Base-by-base conservation (phyloP, 2,888 invertebrate genomes). In the Amphipoea lucens region DNA sequence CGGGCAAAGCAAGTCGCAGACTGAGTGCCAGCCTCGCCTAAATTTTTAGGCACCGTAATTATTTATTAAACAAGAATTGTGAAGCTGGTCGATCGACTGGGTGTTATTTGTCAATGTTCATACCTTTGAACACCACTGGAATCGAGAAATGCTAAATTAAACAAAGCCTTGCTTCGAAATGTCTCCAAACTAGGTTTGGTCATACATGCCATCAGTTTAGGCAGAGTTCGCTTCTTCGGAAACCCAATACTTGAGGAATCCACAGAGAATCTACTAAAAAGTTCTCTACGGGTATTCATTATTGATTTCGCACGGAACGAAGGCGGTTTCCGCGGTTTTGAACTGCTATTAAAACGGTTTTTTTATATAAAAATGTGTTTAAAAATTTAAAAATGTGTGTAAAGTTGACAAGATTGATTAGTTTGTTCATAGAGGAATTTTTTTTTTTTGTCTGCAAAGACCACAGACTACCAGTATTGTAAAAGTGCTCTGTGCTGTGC, bases 181-280 rank as follows among this genome's bases (percentile, higher is more conserved):
- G 95, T 94, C 78, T 96, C 96, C 74, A 96, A 91, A 86, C 96
- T 97, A 5, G 79, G 92, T 88, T 95, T 96, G 0, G 96, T 96
- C 92, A 96, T 94, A 80, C 96, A 97, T 7, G 96, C 96, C 92
- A 95, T 94, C 4, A 97, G 93, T 85, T 95, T 96, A 0, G 96
- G 96, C 79, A 96, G 86, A 68, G 92, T 90, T 1, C 96, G 93
- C 79, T 90, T 92, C 76, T 90, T 92, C 36, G 70, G 69, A 36
- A 48, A 36, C 36, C 45, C 69, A 36, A 4, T 2, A 42, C 17
- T 23, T 17, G 11, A 29, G 51, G 75, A 45, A 76, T 76, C 60
- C 76, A 5, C 40, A 40, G 40, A 5, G 40, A 40, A 40, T 40
- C 40, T 40, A 40, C 4, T 40, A 40, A 40, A 40, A 40, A 40